Evolutionary conservation across 2,888 invertebrate genomes (phyloP).

Genomic region (Aphidius colemani): DNA sequence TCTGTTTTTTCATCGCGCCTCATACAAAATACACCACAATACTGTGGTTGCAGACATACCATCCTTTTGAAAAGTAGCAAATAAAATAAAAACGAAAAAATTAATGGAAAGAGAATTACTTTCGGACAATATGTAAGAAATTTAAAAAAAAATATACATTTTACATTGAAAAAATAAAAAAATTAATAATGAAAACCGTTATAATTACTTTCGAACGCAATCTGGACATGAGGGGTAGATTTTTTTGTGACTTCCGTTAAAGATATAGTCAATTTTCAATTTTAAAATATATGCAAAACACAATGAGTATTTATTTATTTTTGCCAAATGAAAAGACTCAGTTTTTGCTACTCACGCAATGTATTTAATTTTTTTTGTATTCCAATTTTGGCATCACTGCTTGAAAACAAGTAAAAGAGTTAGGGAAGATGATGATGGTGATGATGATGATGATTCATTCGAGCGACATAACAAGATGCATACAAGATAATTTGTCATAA

Average conservation of each 20-base stretch:
- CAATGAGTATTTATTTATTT: constrained; percentile 27
- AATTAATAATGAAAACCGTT: too few species aligned
- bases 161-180: too few species aligned
- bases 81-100: constrained; percentile 8
- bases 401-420: too few species aligned
- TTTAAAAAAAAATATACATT: too few species aligned
- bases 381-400: background rate
- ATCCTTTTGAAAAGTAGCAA: constrained; percentile 1
- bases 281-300: constrained; percentile 1
- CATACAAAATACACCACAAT: constrained; percentile 21
- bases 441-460: constrained; percentile 36
- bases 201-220: constrained; percentile 14
- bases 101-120: background rate
- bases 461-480: constrained; percentile 46
- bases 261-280: constrained; percentile 23
- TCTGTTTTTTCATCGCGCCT: constrained; percentile 39
- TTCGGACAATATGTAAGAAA: too few species aligned
- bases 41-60: constrained; percentile 21
- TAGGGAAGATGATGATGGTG: constrained; percentile 36
- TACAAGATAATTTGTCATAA: constrained; percentile 49
- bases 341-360: constrained; percentile 22
- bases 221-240: constrained; percentile 17
- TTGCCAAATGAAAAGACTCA: constrained; percentile 19
- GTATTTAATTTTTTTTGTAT: background rate
- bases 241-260: constrained; percentile 24